These are phyloP conservation scores for Gorilla gorilla DNA, from an alignment of 2,113 vertebrate species.

Conservation along the genomic window DNA sequence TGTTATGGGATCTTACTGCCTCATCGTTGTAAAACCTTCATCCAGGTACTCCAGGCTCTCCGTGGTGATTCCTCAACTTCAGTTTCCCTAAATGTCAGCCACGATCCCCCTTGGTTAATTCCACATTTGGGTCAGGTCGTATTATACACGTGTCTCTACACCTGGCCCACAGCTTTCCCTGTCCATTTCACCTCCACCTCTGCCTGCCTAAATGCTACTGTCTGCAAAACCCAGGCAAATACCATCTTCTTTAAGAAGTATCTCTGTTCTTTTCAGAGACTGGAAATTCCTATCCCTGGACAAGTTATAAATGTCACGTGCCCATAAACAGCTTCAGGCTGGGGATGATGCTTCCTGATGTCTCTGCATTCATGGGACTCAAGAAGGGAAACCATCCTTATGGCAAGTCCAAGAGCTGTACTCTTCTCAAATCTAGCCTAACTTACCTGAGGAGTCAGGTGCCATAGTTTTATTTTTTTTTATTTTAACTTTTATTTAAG, in stretches of 20 bases:
- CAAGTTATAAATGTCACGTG: neutral
- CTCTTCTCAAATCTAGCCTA: neutral
- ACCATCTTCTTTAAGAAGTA: neutral
- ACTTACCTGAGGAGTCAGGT: too few species aligned
- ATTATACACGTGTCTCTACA: fast-evolving
- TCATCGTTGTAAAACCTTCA: neutral
- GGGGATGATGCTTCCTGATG: fast-evolving
- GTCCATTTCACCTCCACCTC: too few species aligned
- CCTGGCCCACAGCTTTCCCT: fast-evolving
- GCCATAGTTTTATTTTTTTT: neutral
- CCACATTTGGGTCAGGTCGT: neutral
- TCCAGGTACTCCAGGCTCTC: fast-evolving
- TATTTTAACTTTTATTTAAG: too few species aligned
- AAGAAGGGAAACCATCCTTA: neutral
- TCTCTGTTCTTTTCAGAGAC: neutral
- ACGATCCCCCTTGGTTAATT: too few species aligned
- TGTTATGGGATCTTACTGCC: too few species aligned
- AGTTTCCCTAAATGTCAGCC: neutral
- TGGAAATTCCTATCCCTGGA: neutral
- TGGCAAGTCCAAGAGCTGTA: fast-evolving
- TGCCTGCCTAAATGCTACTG: too few species aligned
- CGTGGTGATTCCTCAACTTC: neutral
- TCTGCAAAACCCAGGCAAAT: neutral
- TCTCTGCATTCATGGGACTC: fast-evolving
- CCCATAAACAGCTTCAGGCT: fast-evolving